Conservation (phyloP, 2,113 vertebrate genomes). For the Phaetusa simplex region DNA sequence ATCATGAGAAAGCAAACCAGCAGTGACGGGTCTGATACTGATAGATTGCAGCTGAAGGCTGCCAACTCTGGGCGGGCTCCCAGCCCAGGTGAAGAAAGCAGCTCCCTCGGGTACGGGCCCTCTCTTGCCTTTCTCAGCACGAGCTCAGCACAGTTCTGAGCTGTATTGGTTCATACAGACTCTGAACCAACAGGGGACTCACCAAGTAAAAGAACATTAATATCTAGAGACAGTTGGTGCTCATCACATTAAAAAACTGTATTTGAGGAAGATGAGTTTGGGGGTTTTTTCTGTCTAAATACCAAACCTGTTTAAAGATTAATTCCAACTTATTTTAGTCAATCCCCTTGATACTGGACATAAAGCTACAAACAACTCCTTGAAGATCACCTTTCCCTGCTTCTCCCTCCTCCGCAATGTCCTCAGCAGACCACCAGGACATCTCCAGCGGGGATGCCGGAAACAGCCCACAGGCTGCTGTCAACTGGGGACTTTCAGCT, state of each 20-base stretch:
- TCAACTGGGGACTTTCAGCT: neutral
- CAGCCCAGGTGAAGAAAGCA: neutral
- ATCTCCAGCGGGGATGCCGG: neutral
- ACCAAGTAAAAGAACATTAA: neutral
- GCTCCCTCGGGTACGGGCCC: neutral
- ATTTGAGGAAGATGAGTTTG: neutral
- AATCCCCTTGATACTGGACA: neutral
- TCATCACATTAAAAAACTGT: neutral
- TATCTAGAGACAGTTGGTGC: neutral
- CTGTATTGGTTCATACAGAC: neutral
- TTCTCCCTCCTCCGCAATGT: neutral
- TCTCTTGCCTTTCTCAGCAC: neutral
- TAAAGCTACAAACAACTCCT: neutral
- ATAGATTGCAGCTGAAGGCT: neutral
- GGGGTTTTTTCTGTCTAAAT: neutral
- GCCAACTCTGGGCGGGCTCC: neutral
- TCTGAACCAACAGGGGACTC: neutral
- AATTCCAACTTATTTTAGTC: neutral
- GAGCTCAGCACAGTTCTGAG: neutral
- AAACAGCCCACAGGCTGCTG: neutral
- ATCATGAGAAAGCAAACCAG: neutral
- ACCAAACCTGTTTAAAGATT: neutral
- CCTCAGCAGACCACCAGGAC: neutral
- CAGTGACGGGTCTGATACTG: neutral
- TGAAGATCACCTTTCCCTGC: neutral